A percentile compares a stretch with the other conserved stretches of the same genome.
Conservation (phyloP, 2,113 vertebrate species). For the Phrynosoma blainvillii region DNA sequence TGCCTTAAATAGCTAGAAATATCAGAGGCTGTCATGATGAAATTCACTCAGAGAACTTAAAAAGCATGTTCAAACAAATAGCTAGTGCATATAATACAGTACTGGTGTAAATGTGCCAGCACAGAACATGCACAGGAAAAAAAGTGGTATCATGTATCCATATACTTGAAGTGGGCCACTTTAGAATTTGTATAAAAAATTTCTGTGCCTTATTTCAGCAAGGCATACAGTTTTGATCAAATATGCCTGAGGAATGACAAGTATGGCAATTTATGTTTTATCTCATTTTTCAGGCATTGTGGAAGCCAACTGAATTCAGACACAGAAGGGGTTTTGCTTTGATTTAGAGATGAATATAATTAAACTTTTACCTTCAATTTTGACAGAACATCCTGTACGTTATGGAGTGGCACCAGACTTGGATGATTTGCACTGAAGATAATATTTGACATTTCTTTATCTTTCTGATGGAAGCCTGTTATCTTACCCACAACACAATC, state of each 20-base stretch:
- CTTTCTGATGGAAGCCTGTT: conserved; percentile 49
- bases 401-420: not conserved
- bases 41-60: too few species aligned
- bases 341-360: conserved; percentile 29
- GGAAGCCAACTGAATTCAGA: not conserved
- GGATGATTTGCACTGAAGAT: not conserved
- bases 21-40: too few species aligned
- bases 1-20: too few species aligned
- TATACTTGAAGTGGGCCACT: not conserved
- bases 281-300: not conserved
- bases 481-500: conserved; percentile 16
- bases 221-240: not conserved
- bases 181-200: not conserved
- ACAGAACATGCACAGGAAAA: not conserved
- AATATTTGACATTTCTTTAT: conserved; percentile 32
- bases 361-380: conserved; percentile 24
- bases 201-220: not conserved
- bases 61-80: too few species aligned
- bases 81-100: too few species aligned
- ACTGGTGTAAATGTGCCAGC: not conserved
- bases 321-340: conserved; percentile 20
- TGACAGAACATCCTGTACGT: conserved; percentile 35
- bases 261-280: conserved; percentile 6
- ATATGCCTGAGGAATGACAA: not conserved
- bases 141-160: not conserved